Base-by-base conservation (phyloP, 2,797 vertebrate species). In the Phylloscopus collybita region DNA sequence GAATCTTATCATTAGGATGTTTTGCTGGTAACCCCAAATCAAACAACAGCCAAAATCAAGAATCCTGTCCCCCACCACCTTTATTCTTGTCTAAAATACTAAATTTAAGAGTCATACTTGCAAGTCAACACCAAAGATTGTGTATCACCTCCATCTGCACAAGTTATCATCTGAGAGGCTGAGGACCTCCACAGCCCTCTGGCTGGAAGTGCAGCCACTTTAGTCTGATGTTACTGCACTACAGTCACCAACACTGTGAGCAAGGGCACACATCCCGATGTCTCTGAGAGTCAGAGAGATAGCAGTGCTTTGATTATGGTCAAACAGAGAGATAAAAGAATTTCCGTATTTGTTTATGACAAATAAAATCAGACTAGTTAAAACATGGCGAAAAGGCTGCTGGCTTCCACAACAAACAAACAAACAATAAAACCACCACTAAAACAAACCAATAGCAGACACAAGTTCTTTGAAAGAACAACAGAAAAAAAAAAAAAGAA, bases 401-500 rank as follows among this genome's bases (percentile, higher is more conserved):
- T 67, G 76, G 15, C 32, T 71, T 53, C 38, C 54, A 76, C n/a
- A 32, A 45, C 40, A 71, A 59, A 16, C 16, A 6, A 19, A n/a
- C 56, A 34, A 17, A 30, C 4, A 23, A 26, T 23, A 57, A 60
- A 30, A 14, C 8, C 34, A 38, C 3, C 49, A 66, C 20, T 21
- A 45, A 45, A 45, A 27, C 5, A 66, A 26, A 20, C 21, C 30
- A 64, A 64, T 0, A 57, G 6, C 51, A 36, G 6, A 64, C 4
- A 61, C 1, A 36, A 85, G n/a, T 40, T 84, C 16, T 80, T 54
- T 4, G 4, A 73, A 75, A 34, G 14, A 88, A 54, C 13, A 82
- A 9, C 7, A 6, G 7, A 16, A 29, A 17, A 5, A 13, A 11
- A 53, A 36, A 29, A 5, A 11, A 3, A 4, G 8, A n/a, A 27